Conservation (phyloP, 2,797 vertebrate genomes). For the Gallinago solitaria region DNA sequence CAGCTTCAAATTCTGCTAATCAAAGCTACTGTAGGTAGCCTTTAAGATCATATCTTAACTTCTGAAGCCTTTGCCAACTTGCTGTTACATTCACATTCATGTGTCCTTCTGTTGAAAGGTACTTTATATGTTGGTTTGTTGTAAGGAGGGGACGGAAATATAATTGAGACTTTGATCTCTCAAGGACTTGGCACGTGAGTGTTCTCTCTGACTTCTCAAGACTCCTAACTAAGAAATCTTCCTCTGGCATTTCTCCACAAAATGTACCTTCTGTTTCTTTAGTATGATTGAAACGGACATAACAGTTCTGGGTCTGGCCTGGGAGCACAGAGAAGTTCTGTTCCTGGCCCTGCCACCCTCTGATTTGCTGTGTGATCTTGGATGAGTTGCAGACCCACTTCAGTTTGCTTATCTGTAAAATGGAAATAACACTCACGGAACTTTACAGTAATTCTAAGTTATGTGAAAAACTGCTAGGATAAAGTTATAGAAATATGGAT, state of each 20-base stretch:
- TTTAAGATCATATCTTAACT: slow-evolving; percentile 3
- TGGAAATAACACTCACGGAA: not conserved
- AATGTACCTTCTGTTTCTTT: not conserved
- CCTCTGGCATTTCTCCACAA: not conserved
- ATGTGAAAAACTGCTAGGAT: not conserved
- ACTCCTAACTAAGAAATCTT: not conserved
- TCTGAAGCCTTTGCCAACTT: not conserved
- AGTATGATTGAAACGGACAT: not conserved
- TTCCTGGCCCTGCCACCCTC: not conserved
- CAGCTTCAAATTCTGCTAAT: not conserved
- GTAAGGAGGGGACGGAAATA: not conserved
- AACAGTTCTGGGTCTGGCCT: not conserved
- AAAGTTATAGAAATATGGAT: not conserved
- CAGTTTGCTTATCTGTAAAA: not conserved
- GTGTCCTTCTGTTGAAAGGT: not conserved
- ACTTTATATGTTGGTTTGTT: not conserved
- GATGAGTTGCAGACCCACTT: too few relatives aligned
- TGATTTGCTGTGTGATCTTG: not conserved
- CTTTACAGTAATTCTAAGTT: not conserved
- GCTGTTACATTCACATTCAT: not conserved
- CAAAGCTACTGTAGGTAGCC: not conserved
- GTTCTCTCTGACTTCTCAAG: not conserved
- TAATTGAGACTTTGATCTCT: not conserved
- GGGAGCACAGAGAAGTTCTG: not conserved
- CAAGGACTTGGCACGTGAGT: not conserved